Conservation (phyloP, 1,140 invertebrate species). For the Hyphantria cunea region DNA sequence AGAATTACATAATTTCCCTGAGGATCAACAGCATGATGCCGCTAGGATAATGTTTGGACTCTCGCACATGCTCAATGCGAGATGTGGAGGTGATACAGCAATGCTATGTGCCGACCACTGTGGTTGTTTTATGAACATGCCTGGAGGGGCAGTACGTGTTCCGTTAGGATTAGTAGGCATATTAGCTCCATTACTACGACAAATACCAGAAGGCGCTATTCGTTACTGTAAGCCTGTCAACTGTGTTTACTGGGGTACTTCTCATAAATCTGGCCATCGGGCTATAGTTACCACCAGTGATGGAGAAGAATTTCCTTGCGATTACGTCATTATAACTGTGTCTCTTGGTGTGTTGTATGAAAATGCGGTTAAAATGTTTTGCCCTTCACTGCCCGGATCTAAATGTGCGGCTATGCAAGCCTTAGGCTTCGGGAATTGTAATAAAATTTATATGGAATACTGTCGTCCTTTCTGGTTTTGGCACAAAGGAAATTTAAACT, state of each 20-base stretch:
- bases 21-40: constrained; percentile 85
- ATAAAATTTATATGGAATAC: constrained; percentile 91
- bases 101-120: constrained; percentile 84
- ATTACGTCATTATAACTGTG: constrained; percentile 90
- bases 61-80: constrained; percentile 81
- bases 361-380: constrained; percentile 86
- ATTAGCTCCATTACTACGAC: constrained; percentile 83
- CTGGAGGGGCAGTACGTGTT: constrained; percentile 84
- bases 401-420: constrained; percentile 88
- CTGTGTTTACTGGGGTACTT: constrained; percentile 84
- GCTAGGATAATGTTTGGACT: constrained; percentile 85
- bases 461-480: constrained; percentile 88
- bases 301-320: constrained; percentile 86
- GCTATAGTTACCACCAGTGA: constrained; percentile 84
- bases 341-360: constrained; percentile 89
- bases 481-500: constrained; percentile 82
- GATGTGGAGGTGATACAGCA: constrained; percentile 84
- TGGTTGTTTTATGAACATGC: constrained; percentile 84
- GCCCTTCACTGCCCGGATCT: constrained; percentile 85
- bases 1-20: constrained; percentile 84
- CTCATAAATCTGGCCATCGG: constrained; percentile 71
- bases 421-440: constrained; percentile 86
- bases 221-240: constrained; percentile 85
- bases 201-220: constrained; percentile 82
- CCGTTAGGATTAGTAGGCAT: constrained; percentile 84